These are phyloP conservation scores for Heliconius himera DNA, from an alignment of 1,140 invertebrate species.

Conservation along the genomic window DNA sequence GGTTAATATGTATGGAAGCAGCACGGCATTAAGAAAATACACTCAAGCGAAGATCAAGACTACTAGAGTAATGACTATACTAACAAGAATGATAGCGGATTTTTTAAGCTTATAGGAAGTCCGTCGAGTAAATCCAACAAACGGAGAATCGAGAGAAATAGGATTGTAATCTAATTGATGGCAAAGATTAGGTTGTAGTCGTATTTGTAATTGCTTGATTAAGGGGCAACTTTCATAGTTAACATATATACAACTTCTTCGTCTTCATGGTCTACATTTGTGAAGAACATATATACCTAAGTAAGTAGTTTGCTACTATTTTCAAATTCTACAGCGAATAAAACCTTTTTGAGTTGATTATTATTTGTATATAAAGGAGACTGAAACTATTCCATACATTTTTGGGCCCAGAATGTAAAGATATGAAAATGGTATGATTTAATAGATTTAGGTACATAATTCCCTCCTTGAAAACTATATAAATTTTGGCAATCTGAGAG, in stretches of 20 bases:
- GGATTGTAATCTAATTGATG: conserved; percentile 30
- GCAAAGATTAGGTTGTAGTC: neutral
- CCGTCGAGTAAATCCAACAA: conserved; percentile 13
- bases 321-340: too few relatives aligned
- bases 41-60: too few relatives aligned
- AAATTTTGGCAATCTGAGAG: too few relatives aligned
- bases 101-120: conserved; percentile 16
- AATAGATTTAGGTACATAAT: too few relatives aligned
- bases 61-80: neutral
- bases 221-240: neutral
- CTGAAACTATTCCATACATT: too few relatives aligned
- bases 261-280: neutral
- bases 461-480: too few relatives aligned
- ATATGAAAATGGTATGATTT: too few relatives aligned
- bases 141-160: conserved; percentile 16
- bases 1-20: too few relatives aligned
- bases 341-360: too few relatives aligned
- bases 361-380: too few relatives aligned
- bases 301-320: neutral
- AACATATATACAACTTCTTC: neutral
- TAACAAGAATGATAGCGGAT: conserved; percentile 15
- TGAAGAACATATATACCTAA: neutral
- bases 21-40: too few relatives aligned
- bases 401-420: too few relatives aligned
- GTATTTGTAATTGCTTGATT: conserved; percentile 7